Conservation (phyloP, 2,113 vertebrate genomes). For the Progne subis region DNA sequence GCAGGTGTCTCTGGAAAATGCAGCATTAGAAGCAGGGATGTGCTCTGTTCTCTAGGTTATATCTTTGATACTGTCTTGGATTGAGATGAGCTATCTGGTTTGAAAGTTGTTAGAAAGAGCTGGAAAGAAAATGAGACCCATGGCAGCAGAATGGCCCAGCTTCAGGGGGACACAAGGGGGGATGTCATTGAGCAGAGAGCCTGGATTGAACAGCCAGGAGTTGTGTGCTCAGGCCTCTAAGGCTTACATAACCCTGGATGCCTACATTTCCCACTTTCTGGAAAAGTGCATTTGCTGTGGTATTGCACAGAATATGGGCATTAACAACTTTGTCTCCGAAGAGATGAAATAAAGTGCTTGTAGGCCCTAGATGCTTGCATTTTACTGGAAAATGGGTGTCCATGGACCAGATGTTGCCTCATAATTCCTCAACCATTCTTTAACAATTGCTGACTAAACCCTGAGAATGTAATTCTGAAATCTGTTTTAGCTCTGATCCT, state of each 20-base stretch:
- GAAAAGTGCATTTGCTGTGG: neutral
- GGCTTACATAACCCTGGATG: fast-evolving
- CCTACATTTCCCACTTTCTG: neutral
- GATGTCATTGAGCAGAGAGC: neutral
- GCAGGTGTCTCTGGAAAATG: neutral
- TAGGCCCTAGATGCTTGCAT: neutral
- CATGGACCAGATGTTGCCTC: neutral
- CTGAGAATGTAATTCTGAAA: neutral
- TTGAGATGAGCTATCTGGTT: neutral
- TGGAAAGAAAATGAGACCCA: neutral
- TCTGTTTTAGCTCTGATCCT: neutral
- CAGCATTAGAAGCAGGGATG: neutral
- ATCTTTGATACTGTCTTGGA: neutral
- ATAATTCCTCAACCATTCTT: neutral
- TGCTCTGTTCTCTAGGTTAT: neutral
- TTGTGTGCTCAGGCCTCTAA: neutral
- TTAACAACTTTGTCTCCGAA: neutral
- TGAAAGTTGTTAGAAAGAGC: neutral
- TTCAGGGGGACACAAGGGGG: neutral
- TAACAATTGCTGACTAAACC: neutral
- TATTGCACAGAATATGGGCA: neutral
- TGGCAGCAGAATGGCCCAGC: neutral
- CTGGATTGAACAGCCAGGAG: neutral
- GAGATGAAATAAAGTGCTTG: neutral
- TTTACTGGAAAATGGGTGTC: neutral